Evolutionary conservation across 1,140 invertebrate species (phyloP).

Genomic region (Copidosoma floridanum): DNA sequence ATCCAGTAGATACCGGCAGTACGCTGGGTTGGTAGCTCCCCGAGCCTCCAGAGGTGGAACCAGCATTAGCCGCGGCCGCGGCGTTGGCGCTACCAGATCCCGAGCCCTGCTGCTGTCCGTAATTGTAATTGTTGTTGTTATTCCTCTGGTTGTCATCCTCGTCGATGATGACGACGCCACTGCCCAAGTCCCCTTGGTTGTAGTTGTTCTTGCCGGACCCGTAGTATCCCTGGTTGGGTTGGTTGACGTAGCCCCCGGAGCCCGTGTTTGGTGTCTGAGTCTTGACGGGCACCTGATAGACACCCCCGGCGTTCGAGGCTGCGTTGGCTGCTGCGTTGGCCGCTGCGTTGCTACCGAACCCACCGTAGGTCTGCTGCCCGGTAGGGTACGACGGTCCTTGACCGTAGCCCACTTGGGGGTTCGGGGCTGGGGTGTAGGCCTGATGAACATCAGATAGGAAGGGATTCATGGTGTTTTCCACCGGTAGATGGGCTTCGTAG

Average conservation of each 20-base stretch:
- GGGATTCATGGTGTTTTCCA: background rate
- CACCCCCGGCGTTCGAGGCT: background rate
- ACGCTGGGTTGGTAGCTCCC: constrained; percentile 7
- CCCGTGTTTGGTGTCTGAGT: too few species aligned
- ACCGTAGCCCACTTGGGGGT: background rate
- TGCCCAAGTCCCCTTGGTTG: too few species aligned
- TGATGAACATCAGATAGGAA: too few species aligned
- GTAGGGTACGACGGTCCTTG: background rate
- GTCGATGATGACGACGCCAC: background rate
- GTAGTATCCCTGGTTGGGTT: too few species aligned
- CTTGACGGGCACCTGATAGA: too few species aligned
- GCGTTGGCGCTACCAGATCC: too few species aligned
- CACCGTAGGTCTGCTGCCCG: background rate
- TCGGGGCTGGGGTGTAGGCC: background rate
- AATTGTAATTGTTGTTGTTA: too few species aligned
- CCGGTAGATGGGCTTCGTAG: background rate
- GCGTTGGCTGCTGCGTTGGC: constrained; percentile 28
- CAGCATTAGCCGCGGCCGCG: too few species aligned
- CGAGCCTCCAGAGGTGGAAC: background rate
- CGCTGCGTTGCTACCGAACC: constrained; percentile 8
- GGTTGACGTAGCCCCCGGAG: too few species aligned
- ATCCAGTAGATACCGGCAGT: constrained; percentile 12
- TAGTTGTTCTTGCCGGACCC: too few species aligned
- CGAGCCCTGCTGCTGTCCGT: too few species aligned
- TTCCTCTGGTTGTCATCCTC: background rate